phyloP scores from a whole-genome alignment of 2,797 vertebrate species.

The Peromyscus eremicus region DNA sequence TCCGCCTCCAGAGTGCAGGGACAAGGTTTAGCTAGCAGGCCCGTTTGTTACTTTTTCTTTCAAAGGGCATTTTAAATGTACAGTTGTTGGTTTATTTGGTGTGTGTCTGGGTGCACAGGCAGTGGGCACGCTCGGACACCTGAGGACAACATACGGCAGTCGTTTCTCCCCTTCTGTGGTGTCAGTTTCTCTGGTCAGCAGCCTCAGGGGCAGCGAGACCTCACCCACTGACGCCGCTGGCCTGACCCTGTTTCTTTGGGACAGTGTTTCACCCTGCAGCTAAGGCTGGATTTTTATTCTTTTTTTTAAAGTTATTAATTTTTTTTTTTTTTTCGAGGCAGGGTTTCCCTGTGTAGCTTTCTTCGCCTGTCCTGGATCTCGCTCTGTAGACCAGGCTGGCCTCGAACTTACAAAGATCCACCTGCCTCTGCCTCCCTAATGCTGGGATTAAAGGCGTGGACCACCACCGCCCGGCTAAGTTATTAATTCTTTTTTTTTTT shows the following conservation, averaged over 20 bases:
- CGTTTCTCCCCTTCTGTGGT: neutral
- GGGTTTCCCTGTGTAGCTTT: no score
- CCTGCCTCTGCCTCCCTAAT: no score
- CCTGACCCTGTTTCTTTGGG: neutral
- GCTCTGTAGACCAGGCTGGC: no score
- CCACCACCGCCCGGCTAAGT: no score
- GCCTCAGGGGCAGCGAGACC: accelerated
- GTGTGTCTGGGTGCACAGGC: neutral
- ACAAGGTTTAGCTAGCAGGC: neutral
- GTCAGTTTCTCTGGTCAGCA: neutral
- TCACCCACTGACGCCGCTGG: neutral
- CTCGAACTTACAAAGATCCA: no score
- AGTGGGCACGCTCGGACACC: neutral
- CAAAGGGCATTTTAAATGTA: neutral
- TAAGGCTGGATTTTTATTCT: neutral
- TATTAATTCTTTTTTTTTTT: no score
- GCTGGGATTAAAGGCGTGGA: no score
- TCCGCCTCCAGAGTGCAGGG: neutral
- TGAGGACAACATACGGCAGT: neutral
- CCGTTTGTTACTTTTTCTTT: neutral
- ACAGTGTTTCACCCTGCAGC: neutral
- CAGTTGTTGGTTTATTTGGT: neutral
- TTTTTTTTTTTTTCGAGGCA: no score
- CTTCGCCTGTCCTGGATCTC: no score
- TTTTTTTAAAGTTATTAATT: no score